Evolutionary conservation across 2,113 vertebrate genomes (phyloP), one percentile per base, ranked within the genome.

Genomic region (Lamprotornis superbus): DNA sequence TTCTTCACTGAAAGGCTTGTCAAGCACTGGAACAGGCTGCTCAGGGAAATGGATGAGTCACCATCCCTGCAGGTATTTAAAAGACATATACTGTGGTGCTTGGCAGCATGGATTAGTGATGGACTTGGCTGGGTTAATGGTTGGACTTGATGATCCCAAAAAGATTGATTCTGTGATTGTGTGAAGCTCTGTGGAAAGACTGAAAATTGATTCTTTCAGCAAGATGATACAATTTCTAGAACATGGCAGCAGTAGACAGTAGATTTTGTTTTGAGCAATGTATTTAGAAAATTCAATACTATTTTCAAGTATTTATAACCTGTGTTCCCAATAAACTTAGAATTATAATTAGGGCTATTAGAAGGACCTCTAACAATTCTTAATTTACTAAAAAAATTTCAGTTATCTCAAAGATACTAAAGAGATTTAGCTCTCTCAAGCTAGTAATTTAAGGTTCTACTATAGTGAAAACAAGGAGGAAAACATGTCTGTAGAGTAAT

Each of bases 71-170:
- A 35, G 31, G 18, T 74, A 35, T 67, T 80, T 67, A 35, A 85
- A 53, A 67, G 21, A 53, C 24, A 22, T 1, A 2, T 50, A 13
- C 14, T 57, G 28, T 44, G 14, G 10, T 0, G 0, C 28, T 39
- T 82, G 33, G 49, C 37, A 60, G 14, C 23, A 27, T 52, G 77
- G 42, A 39, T 56, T 82, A 46, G 28, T 44, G 55, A 7, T 44
- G 37, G 9, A 49, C 8, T 44, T 81, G 76, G 28, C 42, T 70
- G 21, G 16, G 14, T 76, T 57, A 49, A 22, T 75, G 49, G 14
- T 50, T 69, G 89, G 23, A 18, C 16, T 22, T 56, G 42, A 15
- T 42, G 35, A 15, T 61, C 19, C 13, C 61, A 25, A 33, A 49
- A 68, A 56, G 9, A 5, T 75, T 75, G 27, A 56, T 56, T 75